phyloP scores from a whole-genome alignment of 1,140 invertebrate genomes.

The Leptopilina boulardi region DNA sequence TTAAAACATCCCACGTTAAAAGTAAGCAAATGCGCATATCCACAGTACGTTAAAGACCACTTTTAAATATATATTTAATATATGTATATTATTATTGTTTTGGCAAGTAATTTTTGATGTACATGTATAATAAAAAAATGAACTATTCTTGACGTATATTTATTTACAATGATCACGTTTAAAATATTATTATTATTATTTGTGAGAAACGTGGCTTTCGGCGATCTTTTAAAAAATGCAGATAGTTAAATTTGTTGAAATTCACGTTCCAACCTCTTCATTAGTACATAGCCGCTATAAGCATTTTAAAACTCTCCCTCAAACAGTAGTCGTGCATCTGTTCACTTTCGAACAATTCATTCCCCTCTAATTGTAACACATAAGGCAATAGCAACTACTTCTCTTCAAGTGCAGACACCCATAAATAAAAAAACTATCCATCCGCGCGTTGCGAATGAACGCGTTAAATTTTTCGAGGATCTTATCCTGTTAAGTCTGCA shows the following conservation, averaged over 20 bases:
- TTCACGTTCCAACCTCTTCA: neutral
- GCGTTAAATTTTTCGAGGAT: neutral
- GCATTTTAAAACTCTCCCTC: conserved; percentile 6
- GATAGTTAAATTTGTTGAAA: conserved; percentile 10
- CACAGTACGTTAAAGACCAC: no score
- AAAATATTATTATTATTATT: no score
- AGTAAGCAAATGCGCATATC: no score
- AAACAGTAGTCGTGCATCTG: conserved; percentile 20
- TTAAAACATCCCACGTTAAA: no score
- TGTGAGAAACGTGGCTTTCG: no score
- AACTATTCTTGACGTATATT: no score
- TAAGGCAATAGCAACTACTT: neutral
- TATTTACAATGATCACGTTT: no score
- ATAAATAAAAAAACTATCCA: conserved; percentile 14
- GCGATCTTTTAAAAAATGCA: no score
- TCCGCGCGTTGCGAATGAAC: neutral
- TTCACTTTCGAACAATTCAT: neutral
- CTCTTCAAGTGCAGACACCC: conserved; percentile 25
- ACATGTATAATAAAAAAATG: no score
- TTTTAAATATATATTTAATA: no score
- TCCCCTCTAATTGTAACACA: conserved; percentile 18
- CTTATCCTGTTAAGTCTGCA: neutral
- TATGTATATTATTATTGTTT: no score
- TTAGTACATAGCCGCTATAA: neutral
- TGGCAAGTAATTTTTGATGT: no score